These are phyloP conservation scores for Elaphurus davidianus DNA, from an alignment of 2,113 vertebrate genomes.

Conservation along the genomic window DNA sequence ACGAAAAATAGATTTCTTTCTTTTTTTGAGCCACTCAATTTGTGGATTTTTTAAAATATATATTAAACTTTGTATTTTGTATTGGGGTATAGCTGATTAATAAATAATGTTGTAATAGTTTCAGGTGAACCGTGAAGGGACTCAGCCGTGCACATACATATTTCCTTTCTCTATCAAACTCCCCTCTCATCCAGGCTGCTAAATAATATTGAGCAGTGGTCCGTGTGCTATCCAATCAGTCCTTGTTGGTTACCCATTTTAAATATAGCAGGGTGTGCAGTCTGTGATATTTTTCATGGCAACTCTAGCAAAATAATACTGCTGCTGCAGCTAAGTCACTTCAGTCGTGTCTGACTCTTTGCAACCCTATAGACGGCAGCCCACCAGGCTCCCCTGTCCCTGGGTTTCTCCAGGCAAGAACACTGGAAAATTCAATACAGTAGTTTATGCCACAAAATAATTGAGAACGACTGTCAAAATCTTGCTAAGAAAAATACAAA, in stretches of 20 bases:
- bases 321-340: too few species aligned
- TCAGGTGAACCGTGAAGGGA: background rate
- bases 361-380: too few species aligned
- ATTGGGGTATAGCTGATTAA: background rate
- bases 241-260: background rate
- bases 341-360: too few species aligned
- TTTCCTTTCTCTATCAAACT: background rate
- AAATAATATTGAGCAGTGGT: background rate
- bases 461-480: background rate
- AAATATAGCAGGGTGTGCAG: background rate
- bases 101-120: background rate
- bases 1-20: background rate
- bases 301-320: background rate
- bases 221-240: background rate
- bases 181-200: background rate
- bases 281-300: background rate
- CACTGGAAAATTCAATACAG: background rate
- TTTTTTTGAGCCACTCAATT: background rate
- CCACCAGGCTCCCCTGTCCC: too few species aligned
- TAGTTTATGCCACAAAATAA: background rate
- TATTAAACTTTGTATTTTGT: background rate
- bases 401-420: too few species aligned
- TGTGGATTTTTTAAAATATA: background rate
- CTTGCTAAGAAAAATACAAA: background rate
- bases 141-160: background rate